Conservation (phyloP, 2,797 vertebrate genomes). For the Scomberomorus guttatus region DNA sequence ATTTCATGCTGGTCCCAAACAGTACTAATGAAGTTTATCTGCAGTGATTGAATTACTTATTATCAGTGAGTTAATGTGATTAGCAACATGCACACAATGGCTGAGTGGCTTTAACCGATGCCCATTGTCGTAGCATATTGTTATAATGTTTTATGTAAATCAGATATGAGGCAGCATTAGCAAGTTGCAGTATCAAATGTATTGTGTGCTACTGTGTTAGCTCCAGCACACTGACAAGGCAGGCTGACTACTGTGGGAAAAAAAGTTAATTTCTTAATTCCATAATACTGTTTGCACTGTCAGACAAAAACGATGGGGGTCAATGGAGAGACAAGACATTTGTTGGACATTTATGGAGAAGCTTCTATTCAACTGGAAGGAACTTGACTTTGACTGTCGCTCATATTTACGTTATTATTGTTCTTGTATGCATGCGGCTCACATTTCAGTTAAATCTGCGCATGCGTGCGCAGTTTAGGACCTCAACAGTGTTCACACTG, state of each 20-base stretch:
- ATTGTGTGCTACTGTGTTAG: background rate
- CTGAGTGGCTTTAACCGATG: conserved; percentile 30
- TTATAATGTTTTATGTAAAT: conserved; percentile 35
- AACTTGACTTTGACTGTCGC: too few species aligned
- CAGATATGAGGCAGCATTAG: conserved; percentile 26
- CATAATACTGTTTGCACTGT: background rate
- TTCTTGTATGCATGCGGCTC: too few species aligned
- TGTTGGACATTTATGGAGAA: too few species aligned
- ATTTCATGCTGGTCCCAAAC: conserved; percentile 22
- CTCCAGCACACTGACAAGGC: conserved; percentile 8
- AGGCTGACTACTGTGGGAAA: conserved; percentile 10
- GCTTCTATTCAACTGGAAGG: too few species aligned
- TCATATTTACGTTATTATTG: too few species aligned
- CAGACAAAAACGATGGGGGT: too few species aligned
- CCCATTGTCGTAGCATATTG: conserved; percentile 24
- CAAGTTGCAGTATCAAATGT: conserved; percentile 9
- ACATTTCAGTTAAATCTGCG: too few species aligned
- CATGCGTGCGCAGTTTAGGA: too few species aligned
- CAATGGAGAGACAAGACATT: too few species aligned
- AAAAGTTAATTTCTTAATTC: conserved; percentile 5
- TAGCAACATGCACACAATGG: conserved; percentile 46
- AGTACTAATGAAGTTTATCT: conserved; percentile 38
- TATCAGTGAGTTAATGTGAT: conserved; percentile 48
- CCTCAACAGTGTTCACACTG: too few species aligned
- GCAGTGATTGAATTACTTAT: conserved; percentile 35